Evolutionary conservation across 2,113 vertebrate genomes (phyloP).

Genomic region (Leptosomus discolor): DNA sequence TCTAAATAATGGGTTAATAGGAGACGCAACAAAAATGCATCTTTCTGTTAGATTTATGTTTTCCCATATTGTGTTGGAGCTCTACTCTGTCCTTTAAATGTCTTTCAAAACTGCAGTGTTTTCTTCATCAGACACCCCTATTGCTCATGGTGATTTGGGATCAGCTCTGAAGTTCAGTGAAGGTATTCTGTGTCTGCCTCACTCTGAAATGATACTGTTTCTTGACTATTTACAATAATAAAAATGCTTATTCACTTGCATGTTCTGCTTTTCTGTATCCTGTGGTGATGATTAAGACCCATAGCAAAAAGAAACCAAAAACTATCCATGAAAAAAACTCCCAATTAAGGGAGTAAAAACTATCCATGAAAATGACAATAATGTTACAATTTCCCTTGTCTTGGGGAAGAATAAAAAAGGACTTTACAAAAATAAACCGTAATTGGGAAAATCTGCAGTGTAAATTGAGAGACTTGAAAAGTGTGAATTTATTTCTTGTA

Average conservation of each 20-base stretch:
- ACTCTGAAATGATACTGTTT: not conserved
- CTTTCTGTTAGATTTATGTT: not conserved
- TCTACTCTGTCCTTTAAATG: not conserved
- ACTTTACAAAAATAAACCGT: not conserved
- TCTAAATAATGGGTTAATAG: conserved; percentile 62
- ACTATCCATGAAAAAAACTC: not conserved
- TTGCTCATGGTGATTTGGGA: not conserved
- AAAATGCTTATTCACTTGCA: not conserved
- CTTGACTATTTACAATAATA: not conserved
- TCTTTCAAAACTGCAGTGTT: not conserved
- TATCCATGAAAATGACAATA: not conserved
- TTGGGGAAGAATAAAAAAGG: not conserved
- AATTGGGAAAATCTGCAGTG: not conserved
- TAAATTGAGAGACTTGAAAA: not conserved
- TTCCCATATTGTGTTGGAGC: not conserved
- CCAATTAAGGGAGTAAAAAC: not conserved
- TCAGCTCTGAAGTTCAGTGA: not conserved
- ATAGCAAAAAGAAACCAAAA: not conserved
- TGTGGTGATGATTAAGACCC: not conserved
- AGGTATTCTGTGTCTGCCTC: not conserved
- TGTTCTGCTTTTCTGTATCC: not conserved
- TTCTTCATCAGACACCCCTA: not conserved
- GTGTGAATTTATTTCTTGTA: not conserved
- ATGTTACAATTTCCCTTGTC: not conserved
- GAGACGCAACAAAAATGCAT: conserved; percentile 18